phyloP scores from a whole-genome alignment of 35 echinoderm and acorn worm species.

The Holothuria glaberrima region DNA sequence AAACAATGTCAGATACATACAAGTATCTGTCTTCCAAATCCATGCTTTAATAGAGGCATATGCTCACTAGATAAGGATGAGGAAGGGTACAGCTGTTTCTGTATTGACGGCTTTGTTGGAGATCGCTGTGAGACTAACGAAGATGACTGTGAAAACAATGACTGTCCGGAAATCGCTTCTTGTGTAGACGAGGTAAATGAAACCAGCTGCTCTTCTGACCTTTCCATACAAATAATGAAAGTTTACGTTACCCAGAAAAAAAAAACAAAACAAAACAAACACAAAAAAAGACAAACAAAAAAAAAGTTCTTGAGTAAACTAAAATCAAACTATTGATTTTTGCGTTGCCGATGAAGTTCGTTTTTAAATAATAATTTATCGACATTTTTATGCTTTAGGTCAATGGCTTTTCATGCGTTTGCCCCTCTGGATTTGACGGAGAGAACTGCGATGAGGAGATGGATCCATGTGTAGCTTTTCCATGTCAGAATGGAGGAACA shows the following conservation, averaged over 20 bases:
- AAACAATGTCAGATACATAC: neutral
- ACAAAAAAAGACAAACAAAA: neutral
- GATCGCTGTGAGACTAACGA: neutral
- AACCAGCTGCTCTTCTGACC: neutral
- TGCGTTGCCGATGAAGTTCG: no score
- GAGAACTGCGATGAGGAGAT: neutral
- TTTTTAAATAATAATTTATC: no score
- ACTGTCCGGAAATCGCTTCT: neutral
- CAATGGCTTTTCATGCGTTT: neutral
- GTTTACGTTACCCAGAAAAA: neutral
- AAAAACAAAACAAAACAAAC: no score
- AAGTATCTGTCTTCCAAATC: slow-evolving; percentile 10
- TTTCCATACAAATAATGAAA: neutral
- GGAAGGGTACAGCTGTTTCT: neutral
- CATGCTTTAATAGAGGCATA: slow-evolving; percentile 21
- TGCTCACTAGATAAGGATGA: neutral
- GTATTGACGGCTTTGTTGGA: neutral
- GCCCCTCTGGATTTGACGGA: slow-evolving; percentile 19
- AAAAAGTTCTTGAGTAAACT: no score
- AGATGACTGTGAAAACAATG: slow-evolving; percentile 3
- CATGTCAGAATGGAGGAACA: neutral
- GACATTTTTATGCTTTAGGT: neutral
- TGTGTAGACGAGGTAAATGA: slow-evolving; percentile 6
- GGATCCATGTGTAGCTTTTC: neutral
- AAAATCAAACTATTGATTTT: no score